Conservation (phyloP, 2,888 invertebrate genomes). For the Mythimna pallens region DNA sequence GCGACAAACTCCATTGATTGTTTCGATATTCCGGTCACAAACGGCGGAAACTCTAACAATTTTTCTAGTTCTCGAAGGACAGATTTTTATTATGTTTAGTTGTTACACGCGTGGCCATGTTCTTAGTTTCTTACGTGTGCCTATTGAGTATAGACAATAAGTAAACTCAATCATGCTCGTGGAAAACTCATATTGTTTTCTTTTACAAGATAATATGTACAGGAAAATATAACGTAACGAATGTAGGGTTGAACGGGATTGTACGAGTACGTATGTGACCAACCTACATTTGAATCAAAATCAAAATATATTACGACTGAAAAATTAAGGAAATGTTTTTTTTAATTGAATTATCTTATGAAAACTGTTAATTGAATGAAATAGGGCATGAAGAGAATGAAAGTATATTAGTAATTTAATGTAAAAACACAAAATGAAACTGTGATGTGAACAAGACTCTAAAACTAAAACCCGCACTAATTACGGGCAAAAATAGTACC, state of each 20-base stretch:
- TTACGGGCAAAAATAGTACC: no score
- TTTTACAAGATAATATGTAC: background rate
- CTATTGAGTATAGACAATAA: slow-evolving; percentile 32
- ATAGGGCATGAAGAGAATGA: background rate
- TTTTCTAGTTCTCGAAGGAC: slow-evolving; percentile 65
- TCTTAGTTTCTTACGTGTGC: slow-evolving; percentile 39
- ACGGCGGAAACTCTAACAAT: slow-evolving; percentile 72
- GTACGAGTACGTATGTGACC: background rate
- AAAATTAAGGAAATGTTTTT: background rate
- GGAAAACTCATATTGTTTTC: slow-evolving; percentile 13
- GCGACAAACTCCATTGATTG: slow-evolving; percentile 89
- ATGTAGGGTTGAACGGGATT: background rate
- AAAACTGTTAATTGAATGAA: background rate
- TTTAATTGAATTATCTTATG: background rate
- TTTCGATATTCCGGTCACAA: slow-evolving; percentile 88
- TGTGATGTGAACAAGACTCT: no score
- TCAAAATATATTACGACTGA: no score
- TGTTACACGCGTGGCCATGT: slow-evolving; percentile 45
- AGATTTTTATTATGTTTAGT: slow-evolving; percentile 67
- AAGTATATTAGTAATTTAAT: no score
- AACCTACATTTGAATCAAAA: no score
- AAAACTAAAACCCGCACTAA: no score
- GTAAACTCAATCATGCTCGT: slow-evolving; percentile 44
- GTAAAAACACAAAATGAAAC: no score
- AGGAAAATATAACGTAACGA: slow-evolving; percentile 5